phyloP scores from a whole-genome alignment of 1,140 invertebrate genomes.

The Drosophila lini region DNA sequence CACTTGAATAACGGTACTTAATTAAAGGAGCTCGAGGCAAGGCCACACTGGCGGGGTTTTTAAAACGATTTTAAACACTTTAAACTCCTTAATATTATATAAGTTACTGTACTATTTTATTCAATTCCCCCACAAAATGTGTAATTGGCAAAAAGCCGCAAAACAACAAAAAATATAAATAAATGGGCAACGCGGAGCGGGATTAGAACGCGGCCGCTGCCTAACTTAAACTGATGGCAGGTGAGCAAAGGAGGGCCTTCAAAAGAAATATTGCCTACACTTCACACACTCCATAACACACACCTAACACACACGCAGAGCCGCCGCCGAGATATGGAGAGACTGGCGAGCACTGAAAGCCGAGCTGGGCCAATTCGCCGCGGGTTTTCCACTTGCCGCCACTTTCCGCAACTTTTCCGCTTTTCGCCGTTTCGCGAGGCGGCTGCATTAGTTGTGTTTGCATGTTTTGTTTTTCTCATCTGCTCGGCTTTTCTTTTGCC shows the following conservation, averaged over 20 bases:
- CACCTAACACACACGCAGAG: constrained; percentile 34
- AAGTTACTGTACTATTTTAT: constrained; percentile 29
- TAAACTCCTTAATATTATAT: constrained; percentile 21
- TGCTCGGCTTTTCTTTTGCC: constrained; percentile 32
- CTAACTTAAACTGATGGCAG: constrained; percentile 51
- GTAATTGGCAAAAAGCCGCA: constrained; percentile 41
- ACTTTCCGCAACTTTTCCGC: constrained; percentile 20
- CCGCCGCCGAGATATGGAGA: constrained; percentile 28
- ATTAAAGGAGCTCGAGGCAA: not conserved
- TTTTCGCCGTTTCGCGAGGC: constrained; percentile 38
- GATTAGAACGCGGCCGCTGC: constrained; percentile 44
- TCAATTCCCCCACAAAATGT: constrained; percentile 11
- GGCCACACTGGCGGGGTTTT: not conserved
- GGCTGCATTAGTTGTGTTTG: constrained; percentile 49
- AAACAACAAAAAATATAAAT: constrained; percentile 35
- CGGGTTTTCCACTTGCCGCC: constrained; percentile 14
- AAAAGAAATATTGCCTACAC: constrained; percentile 52
- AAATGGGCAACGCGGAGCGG: constrained; percentile 24
- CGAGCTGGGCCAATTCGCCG: constrained; percentile 37
- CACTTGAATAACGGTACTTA: constrained; percentile 30
- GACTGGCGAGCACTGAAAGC: constrained; percentile 22
- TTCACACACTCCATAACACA: constrained; percentile 33
- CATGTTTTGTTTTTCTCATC: constrained; percentile 47
- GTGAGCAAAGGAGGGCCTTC: constrained; percentile 53
- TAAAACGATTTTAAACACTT: not conserved